Conservation (phyloP, 92 coral and sea anemone species). For the Epizoanthus rinbou region DNA sequence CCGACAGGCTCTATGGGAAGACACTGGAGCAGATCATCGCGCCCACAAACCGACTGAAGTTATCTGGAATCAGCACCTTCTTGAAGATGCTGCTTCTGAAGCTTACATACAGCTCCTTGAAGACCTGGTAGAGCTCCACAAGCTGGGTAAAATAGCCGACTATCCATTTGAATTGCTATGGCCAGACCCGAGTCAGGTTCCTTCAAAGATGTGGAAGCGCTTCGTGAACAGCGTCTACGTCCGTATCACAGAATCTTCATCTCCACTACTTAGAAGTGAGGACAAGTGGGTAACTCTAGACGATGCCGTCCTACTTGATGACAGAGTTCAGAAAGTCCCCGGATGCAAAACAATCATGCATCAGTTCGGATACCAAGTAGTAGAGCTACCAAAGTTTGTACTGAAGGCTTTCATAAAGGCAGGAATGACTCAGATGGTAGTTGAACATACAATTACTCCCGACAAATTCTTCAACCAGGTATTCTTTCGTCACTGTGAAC, state of each 20-base stretch:
- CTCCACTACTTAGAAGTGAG: slow-evolving; percentile 72
- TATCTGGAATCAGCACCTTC: slow-evolving; percentile 89
- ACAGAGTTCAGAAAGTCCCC: slow-evolving; percentile 62
- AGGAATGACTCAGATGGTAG: slow-evolving; percentile 51
- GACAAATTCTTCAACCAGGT: slow-evolving; percentile 69
- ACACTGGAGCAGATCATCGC: slow-evolving; percentile 62
- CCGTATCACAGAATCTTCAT: slow-evolving; percentile 55
- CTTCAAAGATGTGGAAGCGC: slow-evolving; percentile 80
- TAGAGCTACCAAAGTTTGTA: slow-evolving; percentile 69
- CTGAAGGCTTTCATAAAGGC: slow-evolving; percentile 62
- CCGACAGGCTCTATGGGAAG: slow-evolving; percentile 94
- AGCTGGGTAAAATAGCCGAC: slow-evolving; percentile 62
- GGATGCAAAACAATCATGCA: slow-evolving; percentile 65
- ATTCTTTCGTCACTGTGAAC: slow-evolving; percentile 71
- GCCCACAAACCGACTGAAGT: slow-evolving; percentile 82
- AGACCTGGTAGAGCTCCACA: slow-evolving; percentile 63
- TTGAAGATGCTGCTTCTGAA: slow-evolving; percentile 86
- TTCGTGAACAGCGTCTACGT: slow-evolving; percentile 80
- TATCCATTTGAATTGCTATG: slow-evolving; percentile 72
- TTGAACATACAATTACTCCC: slow-evolving; percentile 65
- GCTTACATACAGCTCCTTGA: slow-evolving; percentile 88
- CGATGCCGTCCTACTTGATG: slow-evolving; percentile 80
- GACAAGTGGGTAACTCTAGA: slow-evolving; percentile 74
- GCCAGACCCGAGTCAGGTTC: slow-evolving; percentile 79
- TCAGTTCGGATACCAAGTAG: slow-evolving; percentile 75